Conservation (phyloP, 2,113 vertebrate genomes). For the Stegostoma tigrinum region DNA sequence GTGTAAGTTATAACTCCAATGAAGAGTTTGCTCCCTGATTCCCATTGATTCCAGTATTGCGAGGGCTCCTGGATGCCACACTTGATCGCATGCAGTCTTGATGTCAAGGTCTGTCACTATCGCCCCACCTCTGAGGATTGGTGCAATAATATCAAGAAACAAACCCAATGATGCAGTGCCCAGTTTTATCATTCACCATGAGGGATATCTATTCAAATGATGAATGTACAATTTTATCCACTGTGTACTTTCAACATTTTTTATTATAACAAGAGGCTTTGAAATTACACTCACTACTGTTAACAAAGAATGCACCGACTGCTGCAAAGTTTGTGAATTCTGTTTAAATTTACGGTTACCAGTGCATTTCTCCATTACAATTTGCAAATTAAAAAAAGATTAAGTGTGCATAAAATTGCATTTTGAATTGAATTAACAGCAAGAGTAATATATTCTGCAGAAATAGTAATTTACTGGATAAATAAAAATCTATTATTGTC, state of each 20-base stretch:
- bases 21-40: too few species aligned
- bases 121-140: too few species aligned
- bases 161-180: too few species aligned
- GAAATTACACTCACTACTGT: not conserved
- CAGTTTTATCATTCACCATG: not conserved
- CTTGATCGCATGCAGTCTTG: too few species aligned
- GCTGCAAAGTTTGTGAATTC: constrained; percentile 16
- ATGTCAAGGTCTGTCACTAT: too few species aligned
- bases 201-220: not conserved
- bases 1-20: too few species aligned
- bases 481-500: constrained; percentile 25
- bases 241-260: not conserved
- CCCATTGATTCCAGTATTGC: too few species aligned
- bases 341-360: not conserved
- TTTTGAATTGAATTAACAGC: constrained; percentile 28
- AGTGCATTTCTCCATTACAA: constrained; percentile 27
- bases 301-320: not conserved
- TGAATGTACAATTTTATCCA: not conserved
- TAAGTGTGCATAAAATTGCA: constrained; percentile 28
- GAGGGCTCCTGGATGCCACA: too few species aligned
- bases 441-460: constrained; percentile 11
- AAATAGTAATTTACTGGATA: constrained; percentile 18
- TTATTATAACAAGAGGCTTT: not conserved
- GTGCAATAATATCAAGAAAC: too few species aligned
- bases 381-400: not conserved